Conservation (phyloP, 2,888 invertebrate genomes). For the Cephus nigrinus region DNA sequence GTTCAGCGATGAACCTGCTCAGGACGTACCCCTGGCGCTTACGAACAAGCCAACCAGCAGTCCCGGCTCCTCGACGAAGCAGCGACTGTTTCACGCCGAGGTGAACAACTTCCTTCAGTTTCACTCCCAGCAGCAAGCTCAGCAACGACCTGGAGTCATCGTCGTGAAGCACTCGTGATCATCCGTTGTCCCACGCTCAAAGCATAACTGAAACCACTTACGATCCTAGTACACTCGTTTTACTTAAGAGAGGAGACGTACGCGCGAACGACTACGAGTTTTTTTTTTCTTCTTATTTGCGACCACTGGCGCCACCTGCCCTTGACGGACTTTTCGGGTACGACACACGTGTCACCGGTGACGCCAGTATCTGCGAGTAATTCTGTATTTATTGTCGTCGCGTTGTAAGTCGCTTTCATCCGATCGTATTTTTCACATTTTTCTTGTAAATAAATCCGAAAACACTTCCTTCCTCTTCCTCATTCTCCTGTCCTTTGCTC, state of each 20-base stretch:
- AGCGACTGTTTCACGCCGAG: constrained; percentile 69
- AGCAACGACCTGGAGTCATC: constrained; percentile 87
- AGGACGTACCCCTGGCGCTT: constrained; percentile 59
- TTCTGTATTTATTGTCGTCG: constrained; percentile 4
- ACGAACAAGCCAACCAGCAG: constrained; percentile 56
- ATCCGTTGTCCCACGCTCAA: constrained; percentile 57
- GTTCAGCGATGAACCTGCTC: constrained; percentile 80
- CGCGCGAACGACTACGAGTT: constrained; percentile 4
- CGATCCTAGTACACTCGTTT: constrained; percentile 25
- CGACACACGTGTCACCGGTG: neutral
- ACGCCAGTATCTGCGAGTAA: neutral
- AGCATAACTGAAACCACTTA: constrained; percentile 26
- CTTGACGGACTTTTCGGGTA: neutral
- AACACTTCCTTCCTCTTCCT: neutral
- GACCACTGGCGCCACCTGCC: neutral
- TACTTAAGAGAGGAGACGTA: constrained; percentile 14
- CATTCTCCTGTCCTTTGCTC: constrained; percentile 8
- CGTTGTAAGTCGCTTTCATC: neutral
- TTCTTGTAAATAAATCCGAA: constrained; percentile 20
- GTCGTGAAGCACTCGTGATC: constrained; percentile 83
- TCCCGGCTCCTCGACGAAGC: constrained; percentile 54
- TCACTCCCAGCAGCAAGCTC: constrained; percentile 64
- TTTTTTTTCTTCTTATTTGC: neutral
- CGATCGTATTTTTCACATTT: neutral
- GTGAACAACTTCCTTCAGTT: constrained; percentile 75